A percentile compares a stretch with the other conserved stretches of the same genome.
Evolutionary conservation across 2,888 invertebrate genomes (phyloP).

Genomic region (Diaphora mendica): DNA sequence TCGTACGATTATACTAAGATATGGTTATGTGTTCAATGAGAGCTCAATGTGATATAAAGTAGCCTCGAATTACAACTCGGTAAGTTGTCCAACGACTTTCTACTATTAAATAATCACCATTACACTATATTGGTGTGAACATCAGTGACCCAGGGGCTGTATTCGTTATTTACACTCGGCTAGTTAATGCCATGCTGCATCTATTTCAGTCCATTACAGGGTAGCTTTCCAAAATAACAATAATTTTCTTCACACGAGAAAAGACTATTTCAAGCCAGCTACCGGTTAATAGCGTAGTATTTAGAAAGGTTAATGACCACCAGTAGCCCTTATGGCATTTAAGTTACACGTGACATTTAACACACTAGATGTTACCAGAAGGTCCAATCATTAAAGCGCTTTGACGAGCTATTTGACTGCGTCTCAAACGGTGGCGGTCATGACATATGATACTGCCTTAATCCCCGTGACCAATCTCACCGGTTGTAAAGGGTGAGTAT

Average conservation of each 20-base stretch:
- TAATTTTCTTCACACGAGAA: background rate
- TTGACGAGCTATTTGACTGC: constrained; percentile 31
- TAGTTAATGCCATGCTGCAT: background rate
- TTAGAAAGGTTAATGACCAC: constrained; percentile 2
- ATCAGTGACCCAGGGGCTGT: constrained; percentile 17
- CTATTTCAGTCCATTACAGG: background rate
- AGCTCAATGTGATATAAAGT: constrained; percentile 54
- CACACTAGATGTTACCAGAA: constrained; percentile 16
- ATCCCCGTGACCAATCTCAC: constrained; percentile 66
- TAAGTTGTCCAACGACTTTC: constrained; percentile 42
- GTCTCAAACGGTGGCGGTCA: constrained; percentile 49
- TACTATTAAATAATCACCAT: constrained; percentile 43
- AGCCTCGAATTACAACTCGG: constrained; percentile 25
- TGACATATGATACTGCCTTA: constrained; percentile 52
- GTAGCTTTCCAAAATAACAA: background rate
- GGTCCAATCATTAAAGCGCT: constrained; percentile 32
- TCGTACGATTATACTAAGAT: constrained; percentile 54
- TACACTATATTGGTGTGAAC: constrained; percentile 34
- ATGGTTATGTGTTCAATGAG: constrained; percentile 45
- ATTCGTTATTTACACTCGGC: background rate
- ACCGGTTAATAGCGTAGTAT: background rate
- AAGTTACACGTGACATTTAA: constrained; percentile 32
- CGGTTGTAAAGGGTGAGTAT: constrained; percentile 59
- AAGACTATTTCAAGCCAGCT: background rate
- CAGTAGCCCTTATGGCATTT: constrained; percentile 32